phyloP scores from a whole-genome alignment of 2,888 invertebrate species.

The Mimas tiliae region DNA sequence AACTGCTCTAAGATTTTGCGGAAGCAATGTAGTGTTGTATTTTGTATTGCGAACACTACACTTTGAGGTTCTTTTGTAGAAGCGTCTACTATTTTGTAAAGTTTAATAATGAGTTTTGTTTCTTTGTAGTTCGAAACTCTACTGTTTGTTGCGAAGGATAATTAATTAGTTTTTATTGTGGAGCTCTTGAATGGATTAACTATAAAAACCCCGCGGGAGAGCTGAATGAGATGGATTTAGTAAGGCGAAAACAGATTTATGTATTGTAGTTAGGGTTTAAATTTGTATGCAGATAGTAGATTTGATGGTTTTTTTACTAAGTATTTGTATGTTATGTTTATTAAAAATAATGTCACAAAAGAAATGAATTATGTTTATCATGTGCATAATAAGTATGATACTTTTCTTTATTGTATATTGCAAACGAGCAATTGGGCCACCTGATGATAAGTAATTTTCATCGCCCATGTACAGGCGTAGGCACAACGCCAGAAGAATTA shows the following conservation, averaged over 20 bases:
- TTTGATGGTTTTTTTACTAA: neutral
- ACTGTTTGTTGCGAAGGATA: slow-evolving; percentile 14
- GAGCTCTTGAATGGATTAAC: slow-evolving; percentile 23
- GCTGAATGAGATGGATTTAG: neutral
- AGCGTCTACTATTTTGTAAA: slow-evolving; percentile 22
- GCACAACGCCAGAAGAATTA: too few relatives aligned
- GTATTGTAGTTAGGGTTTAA: neutral
- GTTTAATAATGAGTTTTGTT: slow-evolving; percentile 24
- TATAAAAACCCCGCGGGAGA: slow-evolving; percentile 1
- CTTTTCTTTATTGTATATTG: too few relatives aligned
- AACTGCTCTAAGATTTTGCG: slow-evolving; percentile 10
- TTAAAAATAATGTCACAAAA: neutral
- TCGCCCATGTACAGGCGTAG: too few relatives aligned
- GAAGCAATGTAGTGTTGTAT: slow-evolving; percentile 21
- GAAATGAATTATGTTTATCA: neutral
- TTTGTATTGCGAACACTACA: slow-evolving; percentile 19
- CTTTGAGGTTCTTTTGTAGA: slow-evolving; percentile 18
- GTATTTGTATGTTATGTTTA: neutral
- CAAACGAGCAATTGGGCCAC: too few relatives aligned
- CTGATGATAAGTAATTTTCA: too few relatives aligned
- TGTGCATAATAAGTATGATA: too few relatives aligned
- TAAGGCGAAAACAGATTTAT: neutral
- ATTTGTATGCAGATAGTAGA: neutral
- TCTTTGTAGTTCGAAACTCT: slow-evolving; percentile 24
- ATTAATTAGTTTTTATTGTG: slow-evolving; percentile 24